Evolutionary conservation across 2,888 invertebrate species (phyloP), one percentile per base, ranked within the genome.

Genomic region (Eueremaeus valkanovi): DNA sequence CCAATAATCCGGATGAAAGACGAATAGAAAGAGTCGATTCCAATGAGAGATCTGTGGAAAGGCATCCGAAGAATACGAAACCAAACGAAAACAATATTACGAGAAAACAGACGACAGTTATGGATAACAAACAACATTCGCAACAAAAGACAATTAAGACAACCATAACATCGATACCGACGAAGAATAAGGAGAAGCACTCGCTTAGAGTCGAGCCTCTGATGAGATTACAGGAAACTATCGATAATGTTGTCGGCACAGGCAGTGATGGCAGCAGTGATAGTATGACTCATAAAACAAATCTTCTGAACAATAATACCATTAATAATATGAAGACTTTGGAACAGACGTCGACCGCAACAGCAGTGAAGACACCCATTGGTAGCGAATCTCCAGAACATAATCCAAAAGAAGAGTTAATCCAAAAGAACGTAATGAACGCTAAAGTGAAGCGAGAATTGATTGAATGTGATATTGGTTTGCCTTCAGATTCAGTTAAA

Each of bases 391-490:
- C 61, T 16, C 61, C 16, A 6, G 31, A 61, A 11, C 24, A 11
- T 24, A 27, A 58, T 8, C 13, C 3, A 24, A 61, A 24, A 33
- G 31, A 68, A 1, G 24, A 42, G 24, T 5, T 40, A 68, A 68
- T 21, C 11, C 16, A 42, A 36, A 33, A 21, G 13, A 68, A 68
- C 11, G 29, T 36, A 36, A 40, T 68, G 16, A 40, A 68, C 40
- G 36, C 68, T 1, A 68, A 21, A 24, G 68, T 68, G 1, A 68
- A 68, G 45, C 27, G 16, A 9, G 70, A 70, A 21, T 45, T 70
- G 45, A 70, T 70, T 70, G 40, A 40, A 29, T 45, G 70, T 70
- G 70, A 70, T 70, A 70, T 70, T 27, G 45, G 70, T 70, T 70
- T 70, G 70, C 70, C 70, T 70, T 70, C 16, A 29, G 45, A 42